phyloP scores from a whole-genome alignment of 2,797 vertebrate genomes.

The Lacerta viridis region DNA sequence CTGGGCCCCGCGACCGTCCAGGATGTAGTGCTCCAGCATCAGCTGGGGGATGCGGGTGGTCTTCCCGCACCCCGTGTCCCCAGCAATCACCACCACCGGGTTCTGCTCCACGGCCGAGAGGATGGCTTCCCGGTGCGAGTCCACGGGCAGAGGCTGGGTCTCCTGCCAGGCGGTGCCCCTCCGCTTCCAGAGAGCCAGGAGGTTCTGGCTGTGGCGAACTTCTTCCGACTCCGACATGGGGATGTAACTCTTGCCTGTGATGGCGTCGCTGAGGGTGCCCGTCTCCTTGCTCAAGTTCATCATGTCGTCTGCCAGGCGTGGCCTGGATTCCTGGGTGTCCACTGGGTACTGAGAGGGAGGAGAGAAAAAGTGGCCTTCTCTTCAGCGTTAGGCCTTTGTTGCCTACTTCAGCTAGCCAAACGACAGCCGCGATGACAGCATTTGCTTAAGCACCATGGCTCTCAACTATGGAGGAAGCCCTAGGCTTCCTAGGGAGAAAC shows the following conservation, averaged over 20 bases:
- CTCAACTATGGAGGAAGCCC: background rate
- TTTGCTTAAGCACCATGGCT: background rate
- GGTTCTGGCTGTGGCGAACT: slow-evolving; percentile 79
- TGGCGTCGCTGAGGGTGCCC: slow-evolving; percentile 83
- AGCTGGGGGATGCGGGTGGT: slow-evolving; percentile 95
- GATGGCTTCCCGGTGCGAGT: slow-evolving; percentile 87
- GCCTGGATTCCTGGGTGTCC: slow-evolving; percentile 82
- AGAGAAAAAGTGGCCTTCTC: background rate
- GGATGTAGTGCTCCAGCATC: slow-evolving; percentile 88
- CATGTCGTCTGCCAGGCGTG: slow-evolving; percentile 84
- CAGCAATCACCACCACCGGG: slow-evolving; percentile 91
- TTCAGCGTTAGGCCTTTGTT: background rate
- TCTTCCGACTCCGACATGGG: slow-evolving; percentile 80
- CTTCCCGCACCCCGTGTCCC: slow-evolving; percentile 97
- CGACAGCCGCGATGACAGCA: background rate
- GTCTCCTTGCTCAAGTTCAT: slow-evolving; percentile 84
- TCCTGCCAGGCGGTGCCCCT: slow-evolving; percentile 78
- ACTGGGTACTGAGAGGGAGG: slow-evolving; percentile 85
- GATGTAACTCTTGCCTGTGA: slow-evolving; percentile 87
- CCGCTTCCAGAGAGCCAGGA: slow-evolving; percentile 86
- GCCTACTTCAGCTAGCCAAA: background rate
- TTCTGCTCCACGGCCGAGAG: slow-evolving; percentile 86
- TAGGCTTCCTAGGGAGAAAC: background rate
- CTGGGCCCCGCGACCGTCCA: slow-evolving; percentile 83
- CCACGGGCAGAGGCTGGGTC: slow-evolving; percentile 87